Evolutionary conservation across 2,113 vertebrate genomes (phyloP), one percentile per base, ranked within the genome.

Genomic region (Myrmecobius fasciatus): DNA sequence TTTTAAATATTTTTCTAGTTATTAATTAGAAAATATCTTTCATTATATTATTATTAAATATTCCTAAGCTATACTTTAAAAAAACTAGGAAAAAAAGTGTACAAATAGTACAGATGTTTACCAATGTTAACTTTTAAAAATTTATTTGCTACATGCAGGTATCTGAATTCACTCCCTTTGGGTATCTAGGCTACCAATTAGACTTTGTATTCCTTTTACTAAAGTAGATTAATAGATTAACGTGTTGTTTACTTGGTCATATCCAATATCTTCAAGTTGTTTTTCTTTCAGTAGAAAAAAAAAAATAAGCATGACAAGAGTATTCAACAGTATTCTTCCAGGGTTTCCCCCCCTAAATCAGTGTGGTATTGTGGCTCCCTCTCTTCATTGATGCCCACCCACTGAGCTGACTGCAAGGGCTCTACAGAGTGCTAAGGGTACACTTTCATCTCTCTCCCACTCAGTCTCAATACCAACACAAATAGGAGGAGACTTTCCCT

Each of bases 381-480:
- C 91, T 94, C 97, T 93, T 88, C 92, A 47, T 1, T 20, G 52
- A 91, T 96, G 96, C 60, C 95, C 96, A 98, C 94, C 95, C 94
- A 94, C 97, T 89, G 91, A 97, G 97, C 89, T 53, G 89, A 60
- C 92, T 93, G 89, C 49, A 92, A 53, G 53, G 26, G 52, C 67
- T 95, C 91, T 56, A 88, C 93, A 52, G 54, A 95, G 53, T 60
- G 36, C 56, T 91, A 24, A 95, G 92, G 53, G 75, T 22, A 36
- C 3, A 53, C 94, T 93, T 97, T 93, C 89, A 94, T 91, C 92
- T 75, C 94, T 88, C 56, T 94, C 88, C 93, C 89, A 53, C 52
- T 92, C 90, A 53, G 89, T 6, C 52, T 94, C 95, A 67, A 95
- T 0, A 83, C 47, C 46, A 96, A 98, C 89, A 97, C 89, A 97